These are phyloP conservation scores for Sinonovacula constricta DNA, from an alignment of 1,140 invertebrate species.

Conservation along the genomic window DNA sequence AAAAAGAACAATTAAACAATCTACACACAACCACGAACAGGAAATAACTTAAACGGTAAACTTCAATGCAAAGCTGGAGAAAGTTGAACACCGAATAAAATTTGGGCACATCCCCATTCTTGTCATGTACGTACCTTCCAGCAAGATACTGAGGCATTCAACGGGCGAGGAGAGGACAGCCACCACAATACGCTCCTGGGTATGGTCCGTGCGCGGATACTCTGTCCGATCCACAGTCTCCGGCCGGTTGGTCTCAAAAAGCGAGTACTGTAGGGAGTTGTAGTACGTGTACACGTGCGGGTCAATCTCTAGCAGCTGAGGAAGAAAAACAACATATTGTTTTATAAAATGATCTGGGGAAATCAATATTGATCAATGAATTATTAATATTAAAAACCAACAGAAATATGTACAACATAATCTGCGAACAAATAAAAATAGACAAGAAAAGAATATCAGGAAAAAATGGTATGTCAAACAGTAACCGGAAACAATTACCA, in stretches of 20 bases:
- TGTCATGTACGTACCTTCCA: constrained; percentile 25
- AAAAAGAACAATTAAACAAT: too few species aligned
- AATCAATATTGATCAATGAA: too few species aligned
- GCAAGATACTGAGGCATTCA: constrained; percentile 40
- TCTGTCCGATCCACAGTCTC: constrained; percentile 46
- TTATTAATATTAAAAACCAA: too few species aligned
- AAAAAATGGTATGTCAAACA: too few species aligned
- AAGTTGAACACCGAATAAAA: too few species aligned
- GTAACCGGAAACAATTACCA: too few species aligned
- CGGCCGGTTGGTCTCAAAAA: constrained; percentile 46
- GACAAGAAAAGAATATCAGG: too few species aligned
- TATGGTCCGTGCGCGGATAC: neutral
- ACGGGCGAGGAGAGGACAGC: constrained; percentile 45
- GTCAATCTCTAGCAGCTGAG: constrained; percentile 1
- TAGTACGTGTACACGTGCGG: constrained; percentile 17
- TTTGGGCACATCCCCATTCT: neutral
- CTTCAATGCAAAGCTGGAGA: too few species aligned
- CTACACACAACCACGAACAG: too few species aligned
- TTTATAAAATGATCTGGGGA: neutral
- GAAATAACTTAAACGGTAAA: too few species aligned
- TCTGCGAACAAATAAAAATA: too few species aligned
- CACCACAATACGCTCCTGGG: constrained; percentile 2
- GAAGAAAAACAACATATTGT: neutral
- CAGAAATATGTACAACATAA: too few species aligned
- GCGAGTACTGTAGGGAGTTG: constrained; percentile 39